Evolutionary conservation across 2,113 vertebrate genomes (phyloP), one percentile per base, ranked within the genome.

Genomic region (Isichthys henryi): DNA sequence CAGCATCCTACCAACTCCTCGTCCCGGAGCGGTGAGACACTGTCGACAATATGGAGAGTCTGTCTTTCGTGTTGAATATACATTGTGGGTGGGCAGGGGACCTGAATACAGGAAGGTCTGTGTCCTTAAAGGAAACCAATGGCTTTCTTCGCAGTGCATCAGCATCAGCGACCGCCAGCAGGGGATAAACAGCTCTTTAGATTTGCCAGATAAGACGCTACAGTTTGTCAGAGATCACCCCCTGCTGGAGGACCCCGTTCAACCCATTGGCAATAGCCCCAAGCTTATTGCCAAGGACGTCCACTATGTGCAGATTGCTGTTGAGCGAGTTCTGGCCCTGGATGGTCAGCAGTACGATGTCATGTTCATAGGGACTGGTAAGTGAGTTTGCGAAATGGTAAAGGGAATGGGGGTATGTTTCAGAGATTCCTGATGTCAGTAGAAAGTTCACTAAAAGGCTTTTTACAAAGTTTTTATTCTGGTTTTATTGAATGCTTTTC

Each of bases 351-450:
- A 3, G 0, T 90, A 95, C 1, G 80, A 91, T 0, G 94, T 96
- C 84, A 95, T 97, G 94, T 97, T 97, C 91, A 93, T 95, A 31
- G 96, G 95, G 92, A 96, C 96, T 77, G 96, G 96, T 96, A 91
- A 91, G 88, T 49, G 35, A 46, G 11, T 82, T n/a, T 52, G 9
- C 0, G n/a, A 52, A 52, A n/a, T n/a, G 45, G 82, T 48, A 48
- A 84, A 23, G 43, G 19, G 45, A 48, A 84, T 21, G 17, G 8
- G 43, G 84, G 49, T 5, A 84, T 39, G 43, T 48, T 85, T 85
- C 48, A 13, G 19, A 84, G 80, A 19, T 46, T n/a, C 19, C 19
- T 45, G 80, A n/a, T 83, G 2, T 39, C 77, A 39, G n/a, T 3
- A 27, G 62, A 11, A 83, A 46, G 46, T 39, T 84, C 23, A 48